These are phyloP conservation scores for Trachelus tabidus DNA, from an alignment of 2,888 invertebrate species.

Conservation along the genomic window DNA sequence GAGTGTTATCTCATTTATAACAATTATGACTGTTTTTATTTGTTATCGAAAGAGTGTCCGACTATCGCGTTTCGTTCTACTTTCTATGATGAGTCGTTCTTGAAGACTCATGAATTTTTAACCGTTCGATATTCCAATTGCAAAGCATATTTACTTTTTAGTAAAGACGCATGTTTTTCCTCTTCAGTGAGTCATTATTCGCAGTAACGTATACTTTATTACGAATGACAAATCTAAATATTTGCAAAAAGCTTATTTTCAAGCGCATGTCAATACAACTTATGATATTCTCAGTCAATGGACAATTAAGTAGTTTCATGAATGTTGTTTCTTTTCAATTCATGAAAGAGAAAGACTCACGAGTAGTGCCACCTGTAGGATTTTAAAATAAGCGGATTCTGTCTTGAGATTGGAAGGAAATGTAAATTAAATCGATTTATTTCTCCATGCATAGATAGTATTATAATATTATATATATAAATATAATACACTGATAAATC, in stretches of 20 bases:
- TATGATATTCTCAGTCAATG: not conserved
- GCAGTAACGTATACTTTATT: not conserved
- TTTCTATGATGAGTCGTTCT: not conserved
- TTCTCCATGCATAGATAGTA: slow-evolving; percentile 2
- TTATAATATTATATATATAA: slow-evolving; percentile 5
- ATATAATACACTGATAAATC: slow-evolving; percentile 3
- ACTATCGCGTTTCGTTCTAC: not conserved
- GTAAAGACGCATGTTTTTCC: not conserved
- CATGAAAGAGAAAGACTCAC: not conserved
- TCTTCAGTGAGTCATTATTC: not conserved
- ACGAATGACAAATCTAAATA: not conserved
- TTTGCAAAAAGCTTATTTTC: not conserved
- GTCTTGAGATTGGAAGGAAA: not conserved
- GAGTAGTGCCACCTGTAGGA: not conserved
- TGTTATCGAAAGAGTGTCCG: not conserved
- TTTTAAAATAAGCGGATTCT: not conserved
- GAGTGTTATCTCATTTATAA: not conserved
- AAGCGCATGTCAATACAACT: not conserved
- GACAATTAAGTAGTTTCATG: not conserved
- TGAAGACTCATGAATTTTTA: not conserved
- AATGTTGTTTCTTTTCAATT: not conserved
- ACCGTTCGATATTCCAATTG: not conserved
- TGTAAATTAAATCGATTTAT: slow-evolving; percentile 4
- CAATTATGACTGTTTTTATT: not conserved
- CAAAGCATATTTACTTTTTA: not conserved